These are phyloP conservation scores for Myodes glareolus DNA, from an alignment of 2,113 vertebrate species.

Conservation along the genomic window DNA sequence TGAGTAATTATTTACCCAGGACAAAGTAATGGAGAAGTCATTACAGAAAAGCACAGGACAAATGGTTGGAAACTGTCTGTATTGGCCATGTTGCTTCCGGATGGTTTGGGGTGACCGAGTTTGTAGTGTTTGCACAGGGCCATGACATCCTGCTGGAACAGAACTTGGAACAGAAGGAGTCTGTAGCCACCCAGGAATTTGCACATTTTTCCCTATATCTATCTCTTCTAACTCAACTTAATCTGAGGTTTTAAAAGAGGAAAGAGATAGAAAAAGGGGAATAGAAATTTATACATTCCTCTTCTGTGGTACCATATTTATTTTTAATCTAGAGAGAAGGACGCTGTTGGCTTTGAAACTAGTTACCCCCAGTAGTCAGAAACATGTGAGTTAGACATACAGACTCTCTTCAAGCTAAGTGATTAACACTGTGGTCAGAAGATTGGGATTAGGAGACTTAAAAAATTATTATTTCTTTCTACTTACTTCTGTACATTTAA, in stretches of 20 bases:
- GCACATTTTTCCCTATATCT: background rate
- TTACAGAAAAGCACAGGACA: background rate
- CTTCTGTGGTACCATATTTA: background rate
- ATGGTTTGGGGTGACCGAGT: background rate
- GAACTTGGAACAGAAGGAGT: background rate
- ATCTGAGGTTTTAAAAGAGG: background rate
- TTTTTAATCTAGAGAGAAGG: background rate
- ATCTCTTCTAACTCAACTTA: background rate
- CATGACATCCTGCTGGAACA: background rate
- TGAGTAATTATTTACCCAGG: background rate
- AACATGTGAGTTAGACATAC: background rate
- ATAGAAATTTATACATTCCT: background rate
- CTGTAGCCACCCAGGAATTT: too few species aligned
- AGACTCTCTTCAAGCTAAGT: background rate
- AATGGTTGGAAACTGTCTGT: too few species aligned
- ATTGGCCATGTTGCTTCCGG: background rate
- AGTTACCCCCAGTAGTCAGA: background rate
- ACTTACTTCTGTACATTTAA: background rate
- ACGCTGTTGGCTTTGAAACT: background rate
- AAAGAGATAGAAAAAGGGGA: background rate
- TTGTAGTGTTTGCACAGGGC: background rate
- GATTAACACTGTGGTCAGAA: background rate
- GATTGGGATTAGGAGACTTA: background rate
- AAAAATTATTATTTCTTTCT: background rate
- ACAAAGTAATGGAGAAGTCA: background rate